Evolutionary conservation across 2,888 invertebrate species (phyloP), one percentile per base, ranked within the genome.

Genomic region (Pyrrhia umbra): DNA sequence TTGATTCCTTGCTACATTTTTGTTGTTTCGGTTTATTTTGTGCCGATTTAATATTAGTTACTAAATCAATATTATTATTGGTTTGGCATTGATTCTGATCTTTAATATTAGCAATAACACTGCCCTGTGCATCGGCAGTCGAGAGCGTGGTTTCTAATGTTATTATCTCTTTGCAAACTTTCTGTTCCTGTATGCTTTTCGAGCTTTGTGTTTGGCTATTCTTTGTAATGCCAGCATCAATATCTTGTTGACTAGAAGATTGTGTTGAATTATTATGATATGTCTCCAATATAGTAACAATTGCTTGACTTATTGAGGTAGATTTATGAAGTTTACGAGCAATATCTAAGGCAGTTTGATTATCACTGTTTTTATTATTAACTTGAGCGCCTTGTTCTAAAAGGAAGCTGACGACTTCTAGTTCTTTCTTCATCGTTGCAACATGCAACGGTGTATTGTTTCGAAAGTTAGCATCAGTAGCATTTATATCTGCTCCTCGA

Each of bases 401-500:
- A 0, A 84, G 69, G 16, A 79, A 50, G 2, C 49, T 57, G 3
- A 80, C 71, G 10, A 81, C 55, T 42, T 71, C 69, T n/a, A 23
- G 46, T 51, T 80, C 77, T 20, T 58, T 61, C 43, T 64, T 77
- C 5, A 57, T 51, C 23, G 77, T 79, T 0, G 81, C 81, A 13
- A 82, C 50, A 63, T 84, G 84, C 16, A 83, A 63, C 2, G 77
- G 72, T 23, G 81, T 77, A 58, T 81, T 80, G 30, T 63, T 47
- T 37, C 62, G 68, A 25, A 80, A 52, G 59, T 82, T 77, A 0
- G 72, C 75, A 50, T 83, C 83, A 4, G 30, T 55, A 0, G 79
- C 69, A 64, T 84, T 82, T 8, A 84, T 63, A 23, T 84, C 66
- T 23, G 83, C 82, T 1, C 81, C 81, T 10, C 65, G 55, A 6